Evolutionary conservation across 2,113 vertebrate genomes (phyloP).

Genomic region (Amphiprion ocellaris): DNA sequence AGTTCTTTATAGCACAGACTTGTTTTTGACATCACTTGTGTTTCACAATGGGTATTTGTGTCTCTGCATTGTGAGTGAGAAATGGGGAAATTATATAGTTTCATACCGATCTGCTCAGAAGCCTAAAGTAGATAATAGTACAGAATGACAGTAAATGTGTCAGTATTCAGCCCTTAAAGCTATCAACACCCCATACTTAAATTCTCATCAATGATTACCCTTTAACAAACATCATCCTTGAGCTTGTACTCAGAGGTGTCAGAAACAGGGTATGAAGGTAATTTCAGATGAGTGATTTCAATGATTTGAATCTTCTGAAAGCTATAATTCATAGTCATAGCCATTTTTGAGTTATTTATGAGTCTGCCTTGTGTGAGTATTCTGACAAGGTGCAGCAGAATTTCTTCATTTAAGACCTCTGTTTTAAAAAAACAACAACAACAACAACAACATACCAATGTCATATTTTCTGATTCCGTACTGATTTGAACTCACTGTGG

Average conservation of each 20-base stretch:
- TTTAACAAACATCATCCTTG: background rate
- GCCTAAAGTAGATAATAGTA: background rate
- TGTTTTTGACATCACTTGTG: background rate
- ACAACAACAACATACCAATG: background rate
- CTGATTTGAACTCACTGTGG: conserved; percentile 4
- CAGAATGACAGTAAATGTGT: background rate
- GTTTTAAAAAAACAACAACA: background rate
- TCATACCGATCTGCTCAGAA: conserved; percentile 17
- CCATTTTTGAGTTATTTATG: background rate
- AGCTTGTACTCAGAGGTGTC: conserved; percentile 8
- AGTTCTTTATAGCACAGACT: conserved; percentile 10
- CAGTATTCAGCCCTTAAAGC: background rate
- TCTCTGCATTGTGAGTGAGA: conserved; percentile 23
- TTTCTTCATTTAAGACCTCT: background rate
- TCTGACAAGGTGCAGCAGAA: background rate
- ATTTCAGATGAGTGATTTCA: background rate
- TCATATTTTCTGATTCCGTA: conserved; percentile 1
- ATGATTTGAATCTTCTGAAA: background rate
- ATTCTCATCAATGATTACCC: background rate
- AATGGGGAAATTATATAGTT: conserved; percentile 11
- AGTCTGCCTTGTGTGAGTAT: background rate
- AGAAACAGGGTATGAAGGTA: background rate
- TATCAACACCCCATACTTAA: background rate
- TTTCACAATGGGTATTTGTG: conserved; percentile 26
- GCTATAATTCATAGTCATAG: conserved; percentile 11